phyloP scores from a whole-genome alignment of 2,797 vertebrate genomes.

The Serranus cabrilla region DNA sequence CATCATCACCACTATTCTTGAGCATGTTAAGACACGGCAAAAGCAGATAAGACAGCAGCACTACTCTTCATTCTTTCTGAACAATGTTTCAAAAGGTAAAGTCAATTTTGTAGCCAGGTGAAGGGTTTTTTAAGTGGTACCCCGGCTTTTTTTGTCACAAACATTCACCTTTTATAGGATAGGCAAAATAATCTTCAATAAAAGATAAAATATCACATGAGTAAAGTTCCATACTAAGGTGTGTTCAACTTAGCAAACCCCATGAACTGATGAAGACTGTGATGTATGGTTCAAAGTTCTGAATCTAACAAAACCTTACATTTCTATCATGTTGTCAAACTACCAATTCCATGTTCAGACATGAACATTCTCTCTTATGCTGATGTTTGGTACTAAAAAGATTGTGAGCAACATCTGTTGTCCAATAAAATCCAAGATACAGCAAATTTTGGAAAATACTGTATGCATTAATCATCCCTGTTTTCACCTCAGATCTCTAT shows the following conservation, averaged over 20 bases:
- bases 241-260: neutral
- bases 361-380: neutral
- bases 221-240: neutral
- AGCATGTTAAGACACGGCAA: conserved; percentile 8
- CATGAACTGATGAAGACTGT: neutral
- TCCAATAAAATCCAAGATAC: neutral
- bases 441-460: neutral
- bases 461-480: neutral
- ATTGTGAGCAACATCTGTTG: neutral
- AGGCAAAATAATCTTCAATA: neutral
- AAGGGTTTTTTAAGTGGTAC: too few species aligned
- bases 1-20: conserved; percentile 8
- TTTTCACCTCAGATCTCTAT: neutral
- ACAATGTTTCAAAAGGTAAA: neutral
- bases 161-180: neutral
- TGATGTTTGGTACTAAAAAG: neutral
- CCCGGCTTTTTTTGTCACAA: neutral
- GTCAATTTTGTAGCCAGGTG: conserved; percentile 9
- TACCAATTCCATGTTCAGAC: neutral
- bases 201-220: neutral
- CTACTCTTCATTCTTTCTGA: conserved; percentile 20
- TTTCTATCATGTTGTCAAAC: neutral
- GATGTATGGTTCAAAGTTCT: neutral
- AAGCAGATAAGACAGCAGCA: conserved; percentile 2
- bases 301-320: neutral